Conservation (phyloP, 2,113 vertebrate genomes). For the Pomatostomus ruficeps region DNA sequence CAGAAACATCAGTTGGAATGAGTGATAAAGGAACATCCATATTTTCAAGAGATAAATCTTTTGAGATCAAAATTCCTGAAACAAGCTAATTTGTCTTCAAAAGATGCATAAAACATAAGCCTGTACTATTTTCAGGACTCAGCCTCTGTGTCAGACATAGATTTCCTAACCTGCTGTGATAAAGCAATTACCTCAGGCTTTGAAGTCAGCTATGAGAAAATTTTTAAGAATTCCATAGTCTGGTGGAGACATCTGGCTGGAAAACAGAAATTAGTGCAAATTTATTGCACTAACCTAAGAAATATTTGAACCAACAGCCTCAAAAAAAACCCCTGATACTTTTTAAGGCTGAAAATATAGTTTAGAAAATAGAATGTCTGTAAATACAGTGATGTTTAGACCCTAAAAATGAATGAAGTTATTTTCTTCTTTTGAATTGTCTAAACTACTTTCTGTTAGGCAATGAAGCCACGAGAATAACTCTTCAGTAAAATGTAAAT, state of each 20-base stretch:
- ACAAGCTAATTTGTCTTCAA: conserved; percentile 17
- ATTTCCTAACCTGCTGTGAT: conserved; percentile 24
- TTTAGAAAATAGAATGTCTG: not conserved
- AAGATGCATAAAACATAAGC: conserved; percentile 33
- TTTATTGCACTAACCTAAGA: not conserved
- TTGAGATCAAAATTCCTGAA: conserved; percentile 3
- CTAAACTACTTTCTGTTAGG: not conserved
- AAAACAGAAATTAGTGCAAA: conserved; percentile 21
- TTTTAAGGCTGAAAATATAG: not conserved
- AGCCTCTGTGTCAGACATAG: not conserved
- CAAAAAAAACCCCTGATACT: not conserved
- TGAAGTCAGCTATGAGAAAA: not conserved
- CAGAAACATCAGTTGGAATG: not conserved
- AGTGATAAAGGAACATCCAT: not conserved
- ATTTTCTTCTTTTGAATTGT: not conserved
- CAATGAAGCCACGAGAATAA: not conserved
- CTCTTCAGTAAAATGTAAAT: not conserved
- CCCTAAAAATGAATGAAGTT: not conserved
- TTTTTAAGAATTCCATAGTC: conserved; percentile 28
- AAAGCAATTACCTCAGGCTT: conserved; percentile 30
- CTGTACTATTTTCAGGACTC: not conserved
- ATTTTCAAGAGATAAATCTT: not conserved
- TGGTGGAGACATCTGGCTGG: conserved; percentile 40
- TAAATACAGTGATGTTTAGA: not conserved
- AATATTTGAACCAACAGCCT: not conserved